phyloP scores from a whole-genome alignment of 1,140 invertebrate genomes.

The Caenorhabditis elegans region DNA sequence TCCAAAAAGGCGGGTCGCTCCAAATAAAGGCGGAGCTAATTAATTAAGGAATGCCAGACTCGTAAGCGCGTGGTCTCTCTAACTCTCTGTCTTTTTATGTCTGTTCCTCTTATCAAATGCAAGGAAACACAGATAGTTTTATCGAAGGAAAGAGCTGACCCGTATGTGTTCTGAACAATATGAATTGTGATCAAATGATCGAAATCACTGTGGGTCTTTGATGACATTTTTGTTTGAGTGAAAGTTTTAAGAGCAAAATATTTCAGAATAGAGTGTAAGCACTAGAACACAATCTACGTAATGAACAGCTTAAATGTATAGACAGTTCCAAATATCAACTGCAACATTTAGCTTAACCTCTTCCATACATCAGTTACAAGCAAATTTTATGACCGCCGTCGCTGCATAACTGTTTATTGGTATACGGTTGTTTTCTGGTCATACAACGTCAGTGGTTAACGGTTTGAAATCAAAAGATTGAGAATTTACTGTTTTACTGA shows the following conservation, averaged over 20 bases:
- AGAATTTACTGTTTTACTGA: not conserved
- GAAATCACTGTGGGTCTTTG: not conserved
- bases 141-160: not conserved
- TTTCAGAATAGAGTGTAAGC: not conserved
- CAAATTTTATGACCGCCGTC: not conserved
- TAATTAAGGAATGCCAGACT: not conserved
- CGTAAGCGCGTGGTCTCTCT: not conserved
- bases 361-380: not conserved
- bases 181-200: slow-evolving; percentile 8
- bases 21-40: not conserved
- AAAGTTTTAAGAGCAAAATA: not conserved
- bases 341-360: not conserved
- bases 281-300: too few species aligned
- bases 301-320: too few species aligned
- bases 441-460: not conserved
- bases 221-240: not conserved
- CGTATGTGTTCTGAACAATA: not conserved
- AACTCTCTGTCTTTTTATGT: too few species aligned
- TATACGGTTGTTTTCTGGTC: slow-evolving; percentile 21
- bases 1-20: not conserved
- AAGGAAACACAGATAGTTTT: not conserved
- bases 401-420: not conserved
- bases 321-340: too few species aligned
- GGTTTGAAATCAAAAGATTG: not conserved
- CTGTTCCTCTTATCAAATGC: not conserved